phyloP scores from a whole-genome alignment of 2,888 invertebrate species.

The Brachyopa scutellaris region DNA sequence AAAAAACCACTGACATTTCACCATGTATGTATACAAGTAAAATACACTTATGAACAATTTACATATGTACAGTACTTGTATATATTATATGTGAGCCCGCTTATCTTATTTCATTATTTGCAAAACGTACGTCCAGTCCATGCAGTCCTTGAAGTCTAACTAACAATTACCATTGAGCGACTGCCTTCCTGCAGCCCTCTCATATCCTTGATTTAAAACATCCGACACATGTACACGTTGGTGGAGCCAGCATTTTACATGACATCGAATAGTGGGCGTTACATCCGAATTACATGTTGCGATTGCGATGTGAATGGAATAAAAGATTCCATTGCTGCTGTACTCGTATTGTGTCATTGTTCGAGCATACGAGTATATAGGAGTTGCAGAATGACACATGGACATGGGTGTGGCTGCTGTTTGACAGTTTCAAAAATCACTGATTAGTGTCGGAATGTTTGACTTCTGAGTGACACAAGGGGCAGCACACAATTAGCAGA shows the following conservation, averaged over 20 bases:
- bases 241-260: slow-evolving; percentile 56
- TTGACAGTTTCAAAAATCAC: slow-evolving; percentile 61
- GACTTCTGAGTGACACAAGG: slow-evolving; percentile 44
- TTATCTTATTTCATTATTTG: slow-evolving; percentile 43
- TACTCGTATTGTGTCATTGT: slow-evolving; percentile 48
- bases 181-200: slow-evolving; percentile 4
- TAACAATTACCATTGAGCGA: slow-evolving; percentile 43
- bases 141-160: background rate
- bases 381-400: slow-evolving; percentile 18
- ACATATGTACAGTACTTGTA: too few relatives aligned
- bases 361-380: too few relatives aligned
- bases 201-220: slow-evolving; percentile 50
- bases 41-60: slow-evolving; percentile 10
- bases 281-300: slow-evolving; percentile 63
- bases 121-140: slow-evolving; percentile 36
- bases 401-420: slow-evolving; percentile 44
- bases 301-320: slow-evolving; percentile 56
- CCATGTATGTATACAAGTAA: slow-evolving; percentile 1
- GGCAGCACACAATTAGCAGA: slow-evolving; percentile 34
- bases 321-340: slow-evolving; percentile 62
- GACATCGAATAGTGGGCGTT: slow-evolving; percentile 59
- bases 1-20: too few relatives aligned
- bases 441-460: slow-evolving; percentile 52
- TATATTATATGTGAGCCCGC: too few relatives aligned
- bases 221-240: slow-evolving; percentile 59